Evolutionary conservation across 2,888 invertebrate genomes (phyloP).

Genomic region (Enchytraeus crypticus): DNA sequence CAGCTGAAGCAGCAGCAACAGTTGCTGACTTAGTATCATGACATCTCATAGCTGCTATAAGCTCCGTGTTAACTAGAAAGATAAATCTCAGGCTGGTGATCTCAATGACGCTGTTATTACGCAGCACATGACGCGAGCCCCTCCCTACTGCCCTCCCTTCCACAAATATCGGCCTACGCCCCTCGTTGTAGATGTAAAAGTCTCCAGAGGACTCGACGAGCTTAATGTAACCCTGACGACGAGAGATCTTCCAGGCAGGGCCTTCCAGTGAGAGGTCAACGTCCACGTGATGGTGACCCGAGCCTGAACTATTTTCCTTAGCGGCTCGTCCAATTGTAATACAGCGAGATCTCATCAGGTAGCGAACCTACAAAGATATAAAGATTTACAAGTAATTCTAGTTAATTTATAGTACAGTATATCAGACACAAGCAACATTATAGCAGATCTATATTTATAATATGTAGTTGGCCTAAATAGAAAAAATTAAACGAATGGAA

Average conservation of each 20-base stretch:
- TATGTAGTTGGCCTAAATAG: no score
- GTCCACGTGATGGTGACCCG: slow-evolving; percentile 67
- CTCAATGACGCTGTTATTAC: slow-evolving; percentile 90
- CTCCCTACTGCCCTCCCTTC: slow-evolving; percentile 81
- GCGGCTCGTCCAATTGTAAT: slow-evolving; percentile 86
- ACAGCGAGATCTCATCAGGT: slow-evolving; percentile 62
- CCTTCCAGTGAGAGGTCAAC: slow-evolving; percentile 88
- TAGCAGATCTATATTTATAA: no score
- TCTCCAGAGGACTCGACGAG: slow-evolving; percentile 78
- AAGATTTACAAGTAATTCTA: neutral
- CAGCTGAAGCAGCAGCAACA: no score
- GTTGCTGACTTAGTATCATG: slow-evolving; percentile 67
- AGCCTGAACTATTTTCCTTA: slow-evolving; percentile 64
- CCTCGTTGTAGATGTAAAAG: slow-evolving; percentile 88
- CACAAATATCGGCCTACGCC: slow-evolving; percentile 84
- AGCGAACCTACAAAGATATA: no score
- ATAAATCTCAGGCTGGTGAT: slow-evolving; percentile 83
- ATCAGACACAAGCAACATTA: no score
- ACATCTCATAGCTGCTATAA: slow-evolving; percentile 77
- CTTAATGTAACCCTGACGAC: slow-evolving; percentile 78
- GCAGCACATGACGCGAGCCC: slow-evolving; percentile 79
- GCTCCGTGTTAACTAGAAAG: slow-evolving; percentile 82
- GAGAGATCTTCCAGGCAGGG: slow-evolving; percentile 77
- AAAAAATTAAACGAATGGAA: no score
- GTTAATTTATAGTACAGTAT: neutral